Conservation (phyloP, 1,140 invertebrate genomes). For the Metopolophium dirhodum region DNA sequence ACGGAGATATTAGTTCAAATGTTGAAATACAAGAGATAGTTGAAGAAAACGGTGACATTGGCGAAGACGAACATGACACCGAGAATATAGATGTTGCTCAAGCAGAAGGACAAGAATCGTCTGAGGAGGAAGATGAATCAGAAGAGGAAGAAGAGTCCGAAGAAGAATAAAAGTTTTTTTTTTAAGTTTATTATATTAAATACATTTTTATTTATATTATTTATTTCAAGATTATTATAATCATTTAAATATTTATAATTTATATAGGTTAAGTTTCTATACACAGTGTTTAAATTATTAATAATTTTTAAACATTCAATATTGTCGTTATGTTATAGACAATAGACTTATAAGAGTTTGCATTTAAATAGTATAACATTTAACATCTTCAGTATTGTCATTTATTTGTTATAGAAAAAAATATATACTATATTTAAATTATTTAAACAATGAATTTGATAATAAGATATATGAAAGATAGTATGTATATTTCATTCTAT, state of each 20-base stretch:
- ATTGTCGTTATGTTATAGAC: neutral
- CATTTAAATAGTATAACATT: constrained; percentile 17
- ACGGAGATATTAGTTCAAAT: neutral
- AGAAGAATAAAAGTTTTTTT: constrained; percentile 17
- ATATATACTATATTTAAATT: neutral
- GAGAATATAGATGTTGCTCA: constrained; percentile 27
- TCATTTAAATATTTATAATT: constrained; percentile 23
- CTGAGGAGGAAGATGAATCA: constrained; percentile 46
- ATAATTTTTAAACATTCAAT: constrained; percentile 17
- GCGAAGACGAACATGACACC: constrained; percentile 36
- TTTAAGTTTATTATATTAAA: neutral
- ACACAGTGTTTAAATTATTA: neutral
- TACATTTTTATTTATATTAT: constrained; percentile 1
- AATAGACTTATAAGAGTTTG: neutral
- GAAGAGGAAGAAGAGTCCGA: constrained; percentile 38
- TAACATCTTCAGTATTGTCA: neutral
- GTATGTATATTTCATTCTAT: neutral
- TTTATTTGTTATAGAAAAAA: constrained; percentile 27
- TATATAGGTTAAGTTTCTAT: constrained; percentile 26
- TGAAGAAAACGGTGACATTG: constrained; percentile 34
- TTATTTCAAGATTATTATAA: constrained; percentile 6
- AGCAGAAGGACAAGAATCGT: constrained; percentile 49
- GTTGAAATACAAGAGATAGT: constrained; percentile 38
- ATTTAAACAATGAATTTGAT: neutral
- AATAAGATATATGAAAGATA: neutral